Percentiles rank a stretch among this genome's conserved stretches.
Conservation (phyloP, 2,113 vertebrate species). For the Lamprologus sp. region DNA sequence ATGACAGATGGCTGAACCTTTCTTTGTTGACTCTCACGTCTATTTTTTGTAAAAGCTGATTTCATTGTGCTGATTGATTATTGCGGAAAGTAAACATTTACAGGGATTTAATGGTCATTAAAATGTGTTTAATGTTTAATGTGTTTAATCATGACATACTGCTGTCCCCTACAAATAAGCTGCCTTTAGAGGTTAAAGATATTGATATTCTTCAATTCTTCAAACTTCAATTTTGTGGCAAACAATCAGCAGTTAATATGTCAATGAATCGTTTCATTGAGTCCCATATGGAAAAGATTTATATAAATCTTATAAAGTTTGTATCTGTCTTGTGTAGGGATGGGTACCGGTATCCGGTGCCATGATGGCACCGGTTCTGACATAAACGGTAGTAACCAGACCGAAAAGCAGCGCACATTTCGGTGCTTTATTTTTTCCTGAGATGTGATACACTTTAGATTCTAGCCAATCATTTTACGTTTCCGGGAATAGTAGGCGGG, state of each 20-base stretch:
- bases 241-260: background rate
- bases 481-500: too few species aligned
- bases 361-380: too few species aligned
- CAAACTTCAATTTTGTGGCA: background rate
- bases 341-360: too few species aligned
- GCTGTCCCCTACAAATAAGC: background rate
- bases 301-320: background rate
- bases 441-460: too few species aligned
- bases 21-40: background rate
- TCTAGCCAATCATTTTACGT: too few species aligned
- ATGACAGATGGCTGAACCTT: background rate
- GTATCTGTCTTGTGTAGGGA: too few species aligned
- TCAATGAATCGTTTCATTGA: background rate
- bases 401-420: too few species aligned
- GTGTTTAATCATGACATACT: background rate
- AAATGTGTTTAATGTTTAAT: background rate
- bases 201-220: background rate
- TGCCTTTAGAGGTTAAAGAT: background rate
- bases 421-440: too few species aligned
- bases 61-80: background rate
- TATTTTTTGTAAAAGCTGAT: background rate
- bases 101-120: background rate
- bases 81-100: background rate
- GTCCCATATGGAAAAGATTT: background rate
- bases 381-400: too few species aligned